Evolutionary conservation across 2,888 invertebrate species (phyloP).

Genomic region (Physocephala rufipes): DNA sequence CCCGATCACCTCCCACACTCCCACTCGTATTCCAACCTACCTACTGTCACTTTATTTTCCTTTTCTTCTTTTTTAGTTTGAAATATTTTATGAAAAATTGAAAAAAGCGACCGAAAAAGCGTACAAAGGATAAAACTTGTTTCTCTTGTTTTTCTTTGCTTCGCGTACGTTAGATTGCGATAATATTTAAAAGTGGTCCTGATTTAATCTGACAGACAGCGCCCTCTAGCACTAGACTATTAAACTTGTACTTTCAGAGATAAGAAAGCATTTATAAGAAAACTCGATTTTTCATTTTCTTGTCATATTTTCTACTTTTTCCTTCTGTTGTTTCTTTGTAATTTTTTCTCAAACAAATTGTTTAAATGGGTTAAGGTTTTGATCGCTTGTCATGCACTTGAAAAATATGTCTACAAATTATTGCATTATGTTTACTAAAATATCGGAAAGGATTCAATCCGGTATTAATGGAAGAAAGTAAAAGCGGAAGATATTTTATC

Average conservation of each 20-base stretch:
- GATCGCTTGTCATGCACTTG: not conserved
- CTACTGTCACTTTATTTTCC: too few relatives aligned
- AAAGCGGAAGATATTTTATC: too few relatives aligned
- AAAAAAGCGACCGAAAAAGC: too few relatives aligned
- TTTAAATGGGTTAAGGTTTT: conserved; percentile 5
- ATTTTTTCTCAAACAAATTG: not conserved
- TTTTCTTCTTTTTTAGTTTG: not conserved
- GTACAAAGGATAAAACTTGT: too few relatives aligned
- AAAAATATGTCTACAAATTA: too few relatives aligned
- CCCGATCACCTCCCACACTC: not conserved
- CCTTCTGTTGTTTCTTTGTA: not conserved
- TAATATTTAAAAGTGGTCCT: not conserved
- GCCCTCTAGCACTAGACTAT: not conserved
- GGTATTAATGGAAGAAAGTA: too few relatives aligned
- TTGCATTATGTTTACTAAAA: too few relatives aligned
- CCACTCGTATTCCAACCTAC: too few relatives aligned
- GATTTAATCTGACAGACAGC: not conserved
- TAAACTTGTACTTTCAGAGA: conserved; percentile 11
- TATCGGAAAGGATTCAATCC: too few relatives aligned
- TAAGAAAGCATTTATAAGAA: not conserved
- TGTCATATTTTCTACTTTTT: not conserved
- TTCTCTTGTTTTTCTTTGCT: too few relatives aligned
- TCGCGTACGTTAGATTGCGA: too few relatives aligned
- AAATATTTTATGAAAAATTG: too few relatives aligned
- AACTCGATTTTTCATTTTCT: not conserved